Evolutionary conservation across 2,888 invertebrate species (phyloP).

Genomic region (Zhengitettix transpicula): DNA sequence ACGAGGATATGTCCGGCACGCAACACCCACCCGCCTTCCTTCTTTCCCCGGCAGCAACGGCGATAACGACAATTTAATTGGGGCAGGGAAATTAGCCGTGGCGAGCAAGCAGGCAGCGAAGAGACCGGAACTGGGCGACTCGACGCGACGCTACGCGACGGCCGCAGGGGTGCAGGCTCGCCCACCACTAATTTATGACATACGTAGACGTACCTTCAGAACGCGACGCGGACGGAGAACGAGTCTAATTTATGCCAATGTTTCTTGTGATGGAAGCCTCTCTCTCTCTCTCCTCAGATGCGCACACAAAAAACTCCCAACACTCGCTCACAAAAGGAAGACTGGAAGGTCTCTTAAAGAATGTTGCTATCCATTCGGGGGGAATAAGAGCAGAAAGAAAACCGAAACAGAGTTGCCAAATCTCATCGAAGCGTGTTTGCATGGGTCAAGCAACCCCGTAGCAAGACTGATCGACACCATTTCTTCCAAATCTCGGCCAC

Average conservation of each 20-base stretch:
- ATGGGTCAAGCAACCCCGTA: no score
- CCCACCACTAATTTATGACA: background rate
- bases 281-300: background rate
- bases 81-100: background rate
- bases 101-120: background rate
- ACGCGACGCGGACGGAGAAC: background rate
- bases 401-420: background rate
- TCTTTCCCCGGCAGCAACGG: background rate
- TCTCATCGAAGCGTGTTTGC: no score
- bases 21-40: background rate
- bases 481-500: background rate
- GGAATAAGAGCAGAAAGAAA: background rate
- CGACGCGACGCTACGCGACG: background rate
- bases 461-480: no score
- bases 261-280: conserved; percentile 1
- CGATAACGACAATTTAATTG: conserved; percentile 10
- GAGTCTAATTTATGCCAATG: conserved; percentile 7
- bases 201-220: no score
- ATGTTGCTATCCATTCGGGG: conserved; percentile 6
- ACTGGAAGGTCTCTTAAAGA: conserved; percentile 3
- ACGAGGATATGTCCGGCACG: background rate
- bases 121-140: background rate
- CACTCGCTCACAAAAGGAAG: conserved; percentile 8
- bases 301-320: conserved; percentile 1
- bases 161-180: background rate